These are phyloP conservation scores for Cephus spinipes DNA, from an alignment of 2,888 invertebrate genomes.

Conservation along the genomic window DNA sequence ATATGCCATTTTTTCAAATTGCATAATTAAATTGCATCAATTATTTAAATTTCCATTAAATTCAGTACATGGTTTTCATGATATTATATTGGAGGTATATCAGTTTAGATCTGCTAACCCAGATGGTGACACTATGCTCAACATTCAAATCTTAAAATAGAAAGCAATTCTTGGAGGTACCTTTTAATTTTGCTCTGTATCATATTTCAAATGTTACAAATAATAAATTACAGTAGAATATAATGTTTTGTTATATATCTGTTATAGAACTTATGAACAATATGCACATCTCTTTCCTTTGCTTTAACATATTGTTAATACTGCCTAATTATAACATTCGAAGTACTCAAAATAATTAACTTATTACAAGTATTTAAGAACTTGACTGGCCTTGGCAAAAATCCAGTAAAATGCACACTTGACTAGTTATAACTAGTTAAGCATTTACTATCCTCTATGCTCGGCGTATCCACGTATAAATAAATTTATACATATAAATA, in stretches of 20 bases:
- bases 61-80: background rate
- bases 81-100: background rate
- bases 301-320: background rate
- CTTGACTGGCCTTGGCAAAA: background rate
- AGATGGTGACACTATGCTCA: background rate
- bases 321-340: background rate
- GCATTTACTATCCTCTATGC: background rate
- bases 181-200: background rate
- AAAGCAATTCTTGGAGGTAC: background rate
- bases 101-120: background rate
- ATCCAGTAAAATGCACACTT: background rate
- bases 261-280: background rate
- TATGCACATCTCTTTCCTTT: background rate
- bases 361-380: background rate
- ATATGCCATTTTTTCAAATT: background rate
- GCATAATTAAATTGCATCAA: background rate
- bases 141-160: background rate
- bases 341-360: background rate
- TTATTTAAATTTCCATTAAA: background rate
- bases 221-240: background rate
- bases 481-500: background rate
- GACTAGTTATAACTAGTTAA: background rate
- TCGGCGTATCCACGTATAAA: background rate
- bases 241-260: background rate
- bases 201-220: background rate